These are phyloP conservation scores for Chaetogeoica ovagalla DNA, from an alignment of 2,888 invertebrate genomes.

Conservation along the genomic window DNA sequence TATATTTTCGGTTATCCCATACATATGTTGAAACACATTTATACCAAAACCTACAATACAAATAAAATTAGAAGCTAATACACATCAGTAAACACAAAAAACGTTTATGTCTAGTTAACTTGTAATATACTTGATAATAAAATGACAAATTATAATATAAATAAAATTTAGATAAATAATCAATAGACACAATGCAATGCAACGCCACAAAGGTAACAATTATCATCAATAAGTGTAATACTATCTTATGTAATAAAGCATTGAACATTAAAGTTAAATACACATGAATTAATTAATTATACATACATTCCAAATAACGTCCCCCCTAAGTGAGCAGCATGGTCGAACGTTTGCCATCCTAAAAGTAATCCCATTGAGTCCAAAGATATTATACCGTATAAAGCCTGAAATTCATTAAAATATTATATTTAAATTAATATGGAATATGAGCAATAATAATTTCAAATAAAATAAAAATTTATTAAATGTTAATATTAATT, in stretches of 20 bases:
- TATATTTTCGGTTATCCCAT: conserved; percentile 34
- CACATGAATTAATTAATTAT: background rate
- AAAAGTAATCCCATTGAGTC: conserved; percentile 82
- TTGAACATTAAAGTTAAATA: background rate
- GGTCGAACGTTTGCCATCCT: conserved; percentile 92
- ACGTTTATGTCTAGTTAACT: too few species aligned
- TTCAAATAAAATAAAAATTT: too few species aligned
- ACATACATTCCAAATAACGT: conserved; percentile 87
- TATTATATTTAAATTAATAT: conserved; percentile 33
- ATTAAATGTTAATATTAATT: too few species aligned
- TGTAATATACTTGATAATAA: background rate
- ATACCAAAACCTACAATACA: conserved; percentile 38
- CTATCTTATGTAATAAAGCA: too few species aligned
- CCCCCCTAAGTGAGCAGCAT: conserved; percentile 98
- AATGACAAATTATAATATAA: too few species aligned
- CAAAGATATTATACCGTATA: conserved; percentile 81
- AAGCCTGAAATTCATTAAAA: conserved; percentile 66
- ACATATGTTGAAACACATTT: conserved; percentile 38
- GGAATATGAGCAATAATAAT: too few species aligned
- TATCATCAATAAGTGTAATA: too few species aligned
- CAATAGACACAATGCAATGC: too few species aligned
- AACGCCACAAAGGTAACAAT: too few species aligned
- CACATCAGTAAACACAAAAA: background rate
- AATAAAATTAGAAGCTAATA: background rate
- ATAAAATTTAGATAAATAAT: too few species aligned